These are phyloP conservation scores for Grapholita molesta DNA, from an alignment of 1,140 invertebrate species.

Conservation along the genomic window DNA sequence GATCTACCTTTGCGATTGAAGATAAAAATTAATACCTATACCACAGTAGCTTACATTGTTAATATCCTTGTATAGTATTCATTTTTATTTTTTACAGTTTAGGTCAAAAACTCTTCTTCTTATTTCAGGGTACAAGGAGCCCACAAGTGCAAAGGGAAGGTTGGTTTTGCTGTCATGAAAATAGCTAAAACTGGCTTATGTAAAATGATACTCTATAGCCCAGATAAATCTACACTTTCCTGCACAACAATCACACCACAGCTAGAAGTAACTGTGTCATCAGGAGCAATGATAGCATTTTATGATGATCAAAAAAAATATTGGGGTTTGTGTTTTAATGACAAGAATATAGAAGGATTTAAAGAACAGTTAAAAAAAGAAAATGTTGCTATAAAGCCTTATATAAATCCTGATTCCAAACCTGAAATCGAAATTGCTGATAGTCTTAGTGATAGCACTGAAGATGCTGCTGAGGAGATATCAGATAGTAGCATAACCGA, in stretches of 20 bases:
- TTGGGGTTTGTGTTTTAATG: slow-evolving; percentile 57
- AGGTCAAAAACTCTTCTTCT: neutral
- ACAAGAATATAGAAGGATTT: slow-evolving; percentile 48
- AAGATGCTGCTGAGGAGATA: slow-evolving; percentile 22
- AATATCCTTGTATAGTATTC: too few relatives aligned
- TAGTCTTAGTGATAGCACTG: too few relatives aligned
- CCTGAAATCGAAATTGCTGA: slow-evolving; percentile 22
- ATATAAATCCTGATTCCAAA: slow-evolving; percentile 25
- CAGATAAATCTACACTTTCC: slow-evolving; percentile 61
- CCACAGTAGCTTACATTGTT: too few relatives aligned
- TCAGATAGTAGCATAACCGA: slow-evolving; percentile 59
- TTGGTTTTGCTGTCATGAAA: slow-evolving; percentile 63
- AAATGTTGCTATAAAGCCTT: slow-evolving; percentile 36
- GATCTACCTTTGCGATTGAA: too few relatives aligned
- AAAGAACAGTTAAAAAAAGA: slow-evolving; percentile 40
- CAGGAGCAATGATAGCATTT: slow-evolving; percentile 50
- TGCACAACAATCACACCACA: slow-evolving; percentile 39
- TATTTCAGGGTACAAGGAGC: slow-evolving; percentile 47
- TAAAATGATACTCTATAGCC: slow-evolving; percentile 61
- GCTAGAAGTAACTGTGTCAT: slow-evolving; percentile 48
- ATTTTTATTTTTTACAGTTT: too few relatives aligned
- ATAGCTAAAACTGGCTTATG: slow-evolving; percentile 40
- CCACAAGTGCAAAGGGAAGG: slow-evolving; percentile 50
- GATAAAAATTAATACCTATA: too few relatives aligned
- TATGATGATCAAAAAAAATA: slow-evolving; percentile 58